These are phyloP conservation scores for Netelia fuscicornis DNA, from an alignment of 2,888 invertebrate genomes.

Conservation along the genomic window DNA sequence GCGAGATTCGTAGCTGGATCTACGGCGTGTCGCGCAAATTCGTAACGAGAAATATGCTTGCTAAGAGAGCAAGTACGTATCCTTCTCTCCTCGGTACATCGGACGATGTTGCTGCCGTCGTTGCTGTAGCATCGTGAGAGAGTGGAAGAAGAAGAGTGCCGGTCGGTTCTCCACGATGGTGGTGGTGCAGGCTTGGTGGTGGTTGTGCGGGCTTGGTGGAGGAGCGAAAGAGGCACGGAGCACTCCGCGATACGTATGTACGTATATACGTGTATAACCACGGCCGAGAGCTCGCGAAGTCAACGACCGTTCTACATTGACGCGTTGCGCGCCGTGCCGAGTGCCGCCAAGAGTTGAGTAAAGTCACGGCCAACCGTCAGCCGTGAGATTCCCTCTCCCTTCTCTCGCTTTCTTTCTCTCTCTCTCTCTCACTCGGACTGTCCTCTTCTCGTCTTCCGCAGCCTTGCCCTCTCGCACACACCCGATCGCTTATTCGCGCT, in stretches of 20 bases:
- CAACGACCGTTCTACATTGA: constrained; percentile 85
- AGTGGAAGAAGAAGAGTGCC: constrained; percentile 34
- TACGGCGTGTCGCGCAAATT: constrained; percentile 56
- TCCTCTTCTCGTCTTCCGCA: constrained; percentile 68
- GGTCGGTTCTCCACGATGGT: constrained; percentile 12
- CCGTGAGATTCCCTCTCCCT: constrained; percentile 83
- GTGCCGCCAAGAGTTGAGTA: constrained; percentile 82
- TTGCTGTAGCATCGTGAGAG: constrained; percentile 27
- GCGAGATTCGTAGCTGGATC: constrained; percentile 57
- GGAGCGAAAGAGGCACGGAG: background rate
- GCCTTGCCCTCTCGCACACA: constrained; percentile 64
- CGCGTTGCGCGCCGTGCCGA: constrained; percentile 82
- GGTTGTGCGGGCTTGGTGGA: background rate
- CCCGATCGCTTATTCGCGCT: constrained; percentile 18
- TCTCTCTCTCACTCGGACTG: constrained; percentile 43
- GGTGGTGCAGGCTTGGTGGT: constrained; percentile 6
- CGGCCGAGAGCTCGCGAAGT: constrained; percentile 74
- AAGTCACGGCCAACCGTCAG: constrained; percentile 84
- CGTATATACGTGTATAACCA: constrained; percentile 9
- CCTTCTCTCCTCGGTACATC: background rate
- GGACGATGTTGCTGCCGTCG: constrained; percentile 4
- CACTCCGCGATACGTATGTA: constrained; percentile 35
- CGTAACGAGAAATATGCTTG: constrained; percentile 32
- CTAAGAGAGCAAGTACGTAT: background rate
- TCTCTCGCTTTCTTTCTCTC: constrained; percentile 74